Evolutionary conservation across 2,113 vertebrate genomes (phyloP).

Genomic region (Nematolebias whitei): DNA sequence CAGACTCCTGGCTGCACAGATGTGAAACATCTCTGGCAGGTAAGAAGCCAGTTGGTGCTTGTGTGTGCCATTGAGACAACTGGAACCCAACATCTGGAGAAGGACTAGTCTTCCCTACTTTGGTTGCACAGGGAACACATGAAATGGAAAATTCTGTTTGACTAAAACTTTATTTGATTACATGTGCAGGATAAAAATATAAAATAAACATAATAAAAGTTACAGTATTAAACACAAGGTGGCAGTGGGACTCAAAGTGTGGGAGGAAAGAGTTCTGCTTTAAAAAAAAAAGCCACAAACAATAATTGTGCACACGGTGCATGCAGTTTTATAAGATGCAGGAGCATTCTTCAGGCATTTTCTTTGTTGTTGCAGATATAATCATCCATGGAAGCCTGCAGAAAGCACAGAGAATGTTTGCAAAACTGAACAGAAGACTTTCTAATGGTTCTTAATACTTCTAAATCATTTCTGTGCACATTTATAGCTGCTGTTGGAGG

Average conservation of each 20-base stretch:
- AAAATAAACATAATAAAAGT: constrained; percentile 21
- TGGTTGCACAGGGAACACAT: no score
- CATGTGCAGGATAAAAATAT: constrained; percentile 13
- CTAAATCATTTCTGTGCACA: no score
- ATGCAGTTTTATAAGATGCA: constrained; percentile 9
- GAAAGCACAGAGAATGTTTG: not conserved
- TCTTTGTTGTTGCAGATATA: constrained; percentile 69
- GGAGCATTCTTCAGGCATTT: constrained; percentile 48
- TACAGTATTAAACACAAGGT: constrained; percentile 12
- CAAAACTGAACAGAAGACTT: not conserved
- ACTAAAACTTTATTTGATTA: not conserved
- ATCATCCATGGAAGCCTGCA: constrained; percentile 77
- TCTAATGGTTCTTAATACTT: no score
- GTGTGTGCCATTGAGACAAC: no score
- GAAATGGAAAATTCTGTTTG: not conserved
- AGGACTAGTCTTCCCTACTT: no score
- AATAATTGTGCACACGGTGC: constrained; percentile 58
- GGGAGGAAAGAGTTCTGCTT: not conserved
- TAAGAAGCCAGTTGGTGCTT: no score
- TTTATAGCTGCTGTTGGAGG: no score
- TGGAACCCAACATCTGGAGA: no score
- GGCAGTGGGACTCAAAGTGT: constrained; percentile 40
- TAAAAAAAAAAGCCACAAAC: not conserved
- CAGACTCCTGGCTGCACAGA: no score
- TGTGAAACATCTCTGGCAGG: no score